Conservation (phyloP, 1,140 invertebrate species). For the Atta texana region DNA sequence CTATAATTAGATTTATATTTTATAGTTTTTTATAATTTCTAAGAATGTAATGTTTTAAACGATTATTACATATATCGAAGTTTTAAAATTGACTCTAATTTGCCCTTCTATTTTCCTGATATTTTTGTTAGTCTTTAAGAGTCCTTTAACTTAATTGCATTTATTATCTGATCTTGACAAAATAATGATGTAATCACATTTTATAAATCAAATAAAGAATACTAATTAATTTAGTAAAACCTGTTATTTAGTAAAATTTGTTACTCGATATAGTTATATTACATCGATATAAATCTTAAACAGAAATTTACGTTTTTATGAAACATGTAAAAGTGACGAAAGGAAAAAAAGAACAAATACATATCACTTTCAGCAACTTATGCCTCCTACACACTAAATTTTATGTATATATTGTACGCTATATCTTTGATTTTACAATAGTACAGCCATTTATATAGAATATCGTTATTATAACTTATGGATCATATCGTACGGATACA, state of each 20-base stretch:
- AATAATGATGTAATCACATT: background rate
- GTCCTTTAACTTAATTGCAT: too few relatives aligned
- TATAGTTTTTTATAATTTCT: too few relatives aligned
- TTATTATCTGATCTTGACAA: background rate
- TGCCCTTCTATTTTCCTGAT: too few relatives aligned
- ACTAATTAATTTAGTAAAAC: background rate
- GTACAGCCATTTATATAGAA: constrained; percentile 85
- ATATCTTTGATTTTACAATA: constrained; percentile 84
- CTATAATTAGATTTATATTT: too few relatives aligned
- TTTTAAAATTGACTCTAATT: too few relatives aligned
- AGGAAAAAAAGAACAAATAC: background rate
- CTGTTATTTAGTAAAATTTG: background rate
- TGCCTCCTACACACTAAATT: constrained; percentile 75
- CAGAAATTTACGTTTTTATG: background rate
- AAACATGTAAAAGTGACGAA: background rate
- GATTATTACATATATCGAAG: too few relatives aligned
- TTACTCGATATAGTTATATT: background rate
- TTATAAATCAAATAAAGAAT: background rate
- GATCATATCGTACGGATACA: constrained; percentile 69
- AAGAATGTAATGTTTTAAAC: too few relatives aligned
- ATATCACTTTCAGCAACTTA: background rate
- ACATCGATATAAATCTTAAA: background rate
- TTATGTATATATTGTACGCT: constrained; percentile 79
- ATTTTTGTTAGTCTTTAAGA: too few relatives aligned
- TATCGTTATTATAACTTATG: constrained; percentile 78